phyloP scores from a whole-genome alignment of 2,888 invertebrate species.

The Ashinkailepas kermadecensis region DNA sequence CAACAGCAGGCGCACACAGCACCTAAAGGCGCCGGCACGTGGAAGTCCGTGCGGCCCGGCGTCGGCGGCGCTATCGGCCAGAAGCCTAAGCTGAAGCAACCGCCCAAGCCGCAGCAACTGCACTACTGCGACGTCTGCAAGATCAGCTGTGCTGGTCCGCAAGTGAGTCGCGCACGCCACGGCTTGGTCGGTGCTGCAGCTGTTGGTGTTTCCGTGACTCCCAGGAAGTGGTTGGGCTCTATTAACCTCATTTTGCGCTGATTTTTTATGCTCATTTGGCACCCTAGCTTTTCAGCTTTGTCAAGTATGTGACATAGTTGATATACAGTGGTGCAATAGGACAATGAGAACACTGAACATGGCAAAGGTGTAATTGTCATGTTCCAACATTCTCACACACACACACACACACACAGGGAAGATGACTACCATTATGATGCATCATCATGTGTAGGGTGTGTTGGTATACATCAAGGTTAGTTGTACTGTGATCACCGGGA shows the following conservation, averaged over 20 bases:
- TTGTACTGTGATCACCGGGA: too few relatives aligned
- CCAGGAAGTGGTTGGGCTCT: too few relatives aligned
- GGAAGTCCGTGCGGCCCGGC: slow-evolving; percentile 38
- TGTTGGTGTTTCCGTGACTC: too few relatives aligned
- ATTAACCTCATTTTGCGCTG: too few relatives aligned
- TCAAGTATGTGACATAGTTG: not conserved
- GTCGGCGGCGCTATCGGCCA: slow-evolving; percentile 40
- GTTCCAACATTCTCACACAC: slow-evolving; percentile 15
- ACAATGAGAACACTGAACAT: slow-evolving; percentile 4
- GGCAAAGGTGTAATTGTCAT: not conserved
- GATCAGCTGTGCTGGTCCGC: slow-evolving; percentile 92
- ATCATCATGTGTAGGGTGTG: too few relatives aligned
- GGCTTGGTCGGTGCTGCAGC: too few relatives aligned
- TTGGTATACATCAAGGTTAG: too few relatives aligned
- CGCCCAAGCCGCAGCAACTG: slow-evolving; percentile 57
- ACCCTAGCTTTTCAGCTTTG: not conserved
- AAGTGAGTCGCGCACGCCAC: slow-evolving; percentile 46
- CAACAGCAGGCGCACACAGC: slow-evolving; percentile 58
- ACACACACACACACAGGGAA: too few relatives aligned
- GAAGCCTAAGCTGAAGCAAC: slow-evolving; percentile 21
- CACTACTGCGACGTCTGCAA: slow-evolving; percentile 99
- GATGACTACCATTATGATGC: too few relatives aligned
- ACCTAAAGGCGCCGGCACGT: slow-evolving; percentile 44
- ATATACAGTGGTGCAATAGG: not conserved
- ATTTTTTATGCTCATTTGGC: not conserved